These are phyloP conservation scores for Peromyscus nudipes DNA, from an alignment of 2,797 vertebrate genomes.

Conservation along the genomic window DNA sequence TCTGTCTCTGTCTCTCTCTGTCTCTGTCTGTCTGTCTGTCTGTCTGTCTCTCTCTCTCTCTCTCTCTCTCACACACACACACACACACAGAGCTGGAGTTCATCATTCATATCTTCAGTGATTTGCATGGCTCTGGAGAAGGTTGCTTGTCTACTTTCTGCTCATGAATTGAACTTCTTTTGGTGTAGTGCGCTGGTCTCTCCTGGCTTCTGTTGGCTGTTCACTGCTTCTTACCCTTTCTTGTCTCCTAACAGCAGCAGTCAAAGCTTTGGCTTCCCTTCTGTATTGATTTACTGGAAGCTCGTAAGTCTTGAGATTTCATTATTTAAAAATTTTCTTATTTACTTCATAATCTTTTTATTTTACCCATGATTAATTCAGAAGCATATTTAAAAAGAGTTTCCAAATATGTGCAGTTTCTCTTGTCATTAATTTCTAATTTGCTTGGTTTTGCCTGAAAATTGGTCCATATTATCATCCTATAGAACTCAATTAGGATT, in stretches of 20 bases:
- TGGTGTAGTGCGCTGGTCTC: not conserved
- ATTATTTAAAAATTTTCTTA: not conserved
- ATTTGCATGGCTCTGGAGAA: not conserved
- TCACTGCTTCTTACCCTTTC: not conserved
- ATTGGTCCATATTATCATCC: not conserved
- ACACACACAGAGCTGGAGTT: accelerated
- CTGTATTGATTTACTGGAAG: not conserved
- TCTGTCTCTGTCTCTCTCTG: not conserved
- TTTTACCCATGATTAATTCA: not conserved
- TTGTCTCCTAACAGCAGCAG: not conserved
- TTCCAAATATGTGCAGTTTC: not conserved
- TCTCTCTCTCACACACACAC: not conserved
- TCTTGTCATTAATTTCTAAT: slow-evolving; percentile 21
- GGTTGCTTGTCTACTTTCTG: not conserved
- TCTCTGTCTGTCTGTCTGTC: no score
- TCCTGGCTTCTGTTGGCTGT: not conserved
- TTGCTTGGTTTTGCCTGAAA: slow-evolving; percentile 35
- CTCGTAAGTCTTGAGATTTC: not conserved
- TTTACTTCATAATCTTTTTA: not conserved
- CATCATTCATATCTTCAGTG: not conserved
- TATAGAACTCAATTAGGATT: not conserved
- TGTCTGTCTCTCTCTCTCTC: no score
- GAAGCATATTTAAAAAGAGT: not conserved
- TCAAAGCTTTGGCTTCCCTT: not conserved
- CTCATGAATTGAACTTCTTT: not conserved